phyloP scores from a whole-genome alignment of 2,113 vertebrate species.

The Cairina moschata region DNA sequence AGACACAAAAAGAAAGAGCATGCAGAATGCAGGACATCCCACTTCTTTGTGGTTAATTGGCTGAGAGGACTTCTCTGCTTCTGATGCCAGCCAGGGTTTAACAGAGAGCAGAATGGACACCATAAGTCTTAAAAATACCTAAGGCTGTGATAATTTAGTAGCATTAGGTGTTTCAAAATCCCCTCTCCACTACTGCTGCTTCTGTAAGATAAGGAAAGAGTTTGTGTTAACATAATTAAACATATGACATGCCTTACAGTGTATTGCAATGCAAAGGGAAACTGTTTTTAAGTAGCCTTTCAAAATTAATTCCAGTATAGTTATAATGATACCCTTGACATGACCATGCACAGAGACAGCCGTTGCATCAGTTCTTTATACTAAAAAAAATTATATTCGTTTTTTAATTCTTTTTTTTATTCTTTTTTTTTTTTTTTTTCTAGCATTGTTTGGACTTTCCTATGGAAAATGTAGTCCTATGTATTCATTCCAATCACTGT shows the following conservation, averaged over 20 bases:
- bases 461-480: neutral
- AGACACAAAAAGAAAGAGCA: neutral
- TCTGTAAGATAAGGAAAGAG: neutral
- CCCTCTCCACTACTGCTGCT: neutral
- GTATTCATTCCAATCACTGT: neutral
- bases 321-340: neutral
- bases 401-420: neutral
- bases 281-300: neutral
- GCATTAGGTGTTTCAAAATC: neutral
- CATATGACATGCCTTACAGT: neutral
- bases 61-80: neutral
- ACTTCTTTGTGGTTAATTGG: neutral
- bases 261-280: neutral
- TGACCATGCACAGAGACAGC: neutral
- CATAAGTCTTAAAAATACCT: neutral
- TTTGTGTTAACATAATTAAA: neutral
- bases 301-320: neutral
- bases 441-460: neutral
- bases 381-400: neutral
- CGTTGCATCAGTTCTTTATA: neutral
- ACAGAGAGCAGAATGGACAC: neutral
- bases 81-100: neutral
- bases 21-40: fast-evolving
- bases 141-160: neutral
- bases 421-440: neutral